These are phyloP conservation scores for Coregonus sp. DNA, from an alignment of 2,797 vertebrate genomes.

Conservation along the genomic window DNA sequence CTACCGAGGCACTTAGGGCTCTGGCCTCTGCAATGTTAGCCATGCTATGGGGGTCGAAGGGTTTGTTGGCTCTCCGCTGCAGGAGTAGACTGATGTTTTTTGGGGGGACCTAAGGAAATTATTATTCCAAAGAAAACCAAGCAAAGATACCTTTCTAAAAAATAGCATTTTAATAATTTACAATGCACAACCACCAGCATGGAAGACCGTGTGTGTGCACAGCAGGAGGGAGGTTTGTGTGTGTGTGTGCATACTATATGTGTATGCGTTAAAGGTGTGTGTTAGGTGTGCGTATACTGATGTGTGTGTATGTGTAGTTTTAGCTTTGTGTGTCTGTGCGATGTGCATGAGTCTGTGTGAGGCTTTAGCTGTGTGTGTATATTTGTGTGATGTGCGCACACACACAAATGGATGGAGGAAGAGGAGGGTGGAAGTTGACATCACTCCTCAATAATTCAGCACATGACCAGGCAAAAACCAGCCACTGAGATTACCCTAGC, in stretches of 20 bases:
- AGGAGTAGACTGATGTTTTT: background rate
- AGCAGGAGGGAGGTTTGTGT: background rate
- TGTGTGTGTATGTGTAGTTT: background rate
- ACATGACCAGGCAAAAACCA: constrained; percentile 35
- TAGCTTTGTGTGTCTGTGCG: background rate
- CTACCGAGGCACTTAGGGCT: background rate
- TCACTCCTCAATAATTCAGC: constrained; percentile 43
- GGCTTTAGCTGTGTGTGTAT: no score
- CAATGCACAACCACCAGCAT: background rate
- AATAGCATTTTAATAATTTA: constrained; percentile 13
- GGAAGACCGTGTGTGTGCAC: constrained; percentile 6
- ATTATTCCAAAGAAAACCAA: background rate
- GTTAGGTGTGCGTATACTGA: background rate
- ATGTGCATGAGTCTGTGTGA: background rate
- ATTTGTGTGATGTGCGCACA: background rate
- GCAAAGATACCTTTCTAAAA: constrained; percentile 5
- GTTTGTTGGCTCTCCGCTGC: background rate
- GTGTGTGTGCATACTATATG: constrained; percentile 2
- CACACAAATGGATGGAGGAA: constrained; percentile 1
- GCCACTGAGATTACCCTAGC: constrained; percentile 7
- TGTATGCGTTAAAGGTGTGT: background rate
- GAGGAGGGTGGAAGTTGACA: constrained; percentile 62
- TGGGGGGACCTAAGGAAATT: background rate
- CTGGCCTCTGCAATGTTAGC: background rate
- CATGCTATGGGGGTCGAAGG: background rate